A percentile compares a stretch with the other conserved stretches of the same genome.
Evolutionary conservation across 2,888 invertebrate genomes (phyloP).

Genomic region (Microctonus brassicae): DNA sequence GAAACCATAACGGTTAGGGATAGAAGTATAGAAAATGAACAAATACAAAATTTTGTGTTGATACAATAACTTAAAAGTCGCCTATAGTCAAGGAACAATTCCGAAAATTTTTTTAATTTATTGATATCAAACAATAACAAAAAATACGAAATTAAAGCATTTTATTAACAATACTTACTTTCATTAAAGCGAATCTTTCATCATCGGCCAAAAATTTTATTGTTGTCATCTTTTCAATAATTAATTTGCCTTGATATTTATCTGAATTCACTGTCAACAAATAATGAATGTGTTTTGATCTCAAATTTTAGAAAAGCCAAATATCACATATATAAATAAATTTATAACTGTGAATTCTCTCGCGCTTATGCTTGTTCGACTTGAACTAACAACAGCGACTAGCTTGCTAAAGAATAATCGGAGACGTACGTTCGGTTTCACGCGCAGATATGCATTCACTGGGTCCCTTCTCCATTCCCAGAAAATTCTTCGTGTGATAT

Average conservation of each 20-base stretch:
- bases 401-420: background rate
- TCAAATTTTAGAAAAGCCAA: too few relatives aligned
- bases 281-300: too few relatives aligned
- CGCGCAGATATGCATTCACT: conserved; percentile 19
- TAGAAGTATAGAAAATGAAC: background rate
- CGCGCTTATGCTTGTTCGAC: background rate
- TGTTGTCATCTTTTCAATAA: conserved; percentile 53
- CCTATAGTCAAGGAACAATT: too few relatives aligned
- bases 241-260: background rate
- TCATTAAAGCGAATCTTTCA: conserved; percentile 82
- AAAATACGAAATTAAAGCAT: too few relatives aligned
- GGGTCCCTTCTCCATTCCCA: conserved; percentile 1
- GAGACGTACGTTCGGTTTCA: conserved; percentile 4
- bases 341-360: background rate
- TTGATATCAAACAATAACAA: too few relatives aligned
- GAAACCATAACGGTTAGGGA: background rate
- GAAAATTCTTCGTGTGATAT: background rate
- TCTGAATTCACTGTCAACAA: too few relatives aligned
- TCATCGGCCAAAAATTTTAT: conserved; percentile 77
- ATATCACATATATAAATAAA: background rate
- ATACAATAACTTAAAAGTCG: too few relatives aligned
- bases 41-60: background rate
- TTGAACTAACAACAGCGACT: conserved; percentile 14
- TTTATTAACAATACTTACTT: conserved; percentile 72
- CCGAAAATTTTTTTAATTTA: too few relatives aligned